phyloP scores from a whole-genome alignment of 2,888 invertebrate genomes.

The Margaritifera margaritifera region DNA sequence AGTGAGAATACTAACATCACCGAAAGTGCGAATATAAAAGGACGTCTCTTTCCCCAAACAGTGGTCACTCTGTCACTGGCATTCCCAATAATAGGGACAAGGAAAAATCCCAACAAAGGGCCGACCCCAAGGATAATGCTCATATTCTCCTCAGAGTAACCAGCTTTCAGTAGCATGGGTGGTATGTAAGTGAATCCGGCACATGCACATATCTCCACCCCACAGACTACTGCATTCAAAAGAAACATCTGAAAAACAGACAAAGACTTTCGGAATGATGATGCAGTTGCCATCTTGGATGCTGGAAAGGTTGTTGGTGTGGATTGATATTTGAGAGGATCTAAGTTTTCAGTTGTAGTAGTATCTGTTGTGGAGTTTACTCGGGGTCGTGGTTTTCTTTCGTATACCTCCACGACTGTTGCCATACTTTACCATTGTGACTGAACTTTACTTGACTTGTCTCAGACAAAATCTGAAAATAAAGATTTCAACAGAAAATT shows the following conservation, averaged over 20 bases:
- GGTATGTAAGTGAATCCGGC: conserved; percentile 75
- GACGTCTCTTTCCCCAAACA: conserved; percentile 72
- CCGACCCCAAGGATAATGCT: conserved; percentile 74
- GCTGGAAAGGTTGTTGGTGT: background rate
- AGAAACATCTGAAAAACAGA: conserved; percentile 62
- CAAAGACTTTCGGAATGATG: conserved; percentile 22
- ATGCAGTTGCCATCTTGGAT: background rate
- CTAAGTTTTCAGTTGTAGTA: too few relatives aligned
- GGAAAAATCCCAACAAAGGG: conserved; percentile 71
- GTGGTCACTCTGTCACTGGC: conserved; percentile 72
- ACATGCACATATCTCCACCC: conserved; percentile 74
- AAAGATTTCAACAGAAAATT: too few relatives aligned
- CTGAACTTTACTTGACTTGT: too few relatives aligned
- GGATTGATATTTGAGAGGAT: too few relatives aligned
- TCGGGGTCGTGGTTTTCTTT: too few relatives aligned
- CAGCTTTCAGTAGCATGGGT: conserved; percentile 74
- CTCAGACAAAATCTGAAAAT: too few relatives aligned
- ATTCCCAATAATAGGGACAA: conserved; percentile 73
- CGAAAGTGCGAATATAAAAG: conserved; percentile 73
- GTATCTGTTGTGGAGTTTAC: too few relatives aligned
- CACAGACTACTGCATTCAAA: conserved; percentile 74
- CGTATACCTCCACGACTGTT: too few relatives aligned
- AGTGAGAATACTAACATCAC: conserved; percentile 70
- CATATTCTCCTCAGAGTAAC: conserved; percentile 73
- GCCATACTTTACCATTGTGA: too few relatives aligned